Conservation (phyloP, 2,113 vertebrate genomes). For the Abramis brama region DNA sequence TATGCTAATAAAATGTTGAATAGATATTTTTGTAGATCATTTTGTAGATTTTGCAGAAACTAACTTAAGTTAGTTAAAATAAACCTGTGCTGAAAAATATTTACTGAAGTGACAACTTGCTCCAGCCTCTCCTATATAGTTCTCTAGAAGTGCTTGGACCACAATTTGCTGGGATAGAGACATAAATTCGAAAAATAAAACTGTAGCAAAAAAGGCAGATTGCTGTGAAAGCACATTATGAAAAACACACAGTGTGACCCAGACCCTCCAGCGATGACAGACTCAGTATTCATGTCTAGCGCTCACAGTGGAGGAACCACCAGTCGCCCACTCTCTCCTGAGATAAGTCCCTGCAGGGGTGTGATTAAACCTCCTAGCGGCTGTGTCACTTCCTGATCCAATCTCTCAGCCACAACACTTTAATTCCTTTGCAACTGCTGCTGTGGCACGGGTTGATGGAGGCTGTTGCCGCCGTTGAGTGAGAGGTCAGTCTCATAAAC, state of each 20-base stretch:
- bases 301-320: not conserved
- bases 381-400: conserved; percentile 54
- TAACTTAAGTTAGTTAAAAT: not conserved
- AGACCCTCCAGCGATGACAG: conserved; percentile 8
- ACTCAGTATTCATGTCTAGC: conserved; percentile 21
- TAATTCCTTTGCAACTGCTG: conserved; percentile 46
- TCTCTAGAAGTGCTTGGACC: not conserved
- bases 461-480: conserved; percentile 37
- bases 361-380: conserved; percentile 49
- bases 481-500: conserved; percentile 59
- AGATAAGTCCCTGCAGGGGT: conserved; percentile 24
- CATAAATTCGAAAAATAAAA: conserved; percentile 2
- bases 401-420: conserved; percentile 47
- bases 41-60: not conserved
- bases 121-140: not conserved
- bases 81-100: conserved; percentile 5
- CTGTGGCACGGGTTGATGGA: conserved; percentile 32
- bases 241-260: conserved; percentile 22
- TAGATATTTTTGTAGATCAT: not conserved
- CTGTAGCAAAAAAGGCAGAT: not conserved
- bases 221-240: conserved; percentile 30
- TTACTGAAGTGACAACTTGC: not conserved
- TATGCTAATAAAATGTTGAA: not conserved
- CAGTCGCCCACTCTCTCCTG: not conserved
- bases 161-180: not conserved